Conservation (phyloP, 2,888 invertebrate genomes). For the Andrena bucephala region DNA sequence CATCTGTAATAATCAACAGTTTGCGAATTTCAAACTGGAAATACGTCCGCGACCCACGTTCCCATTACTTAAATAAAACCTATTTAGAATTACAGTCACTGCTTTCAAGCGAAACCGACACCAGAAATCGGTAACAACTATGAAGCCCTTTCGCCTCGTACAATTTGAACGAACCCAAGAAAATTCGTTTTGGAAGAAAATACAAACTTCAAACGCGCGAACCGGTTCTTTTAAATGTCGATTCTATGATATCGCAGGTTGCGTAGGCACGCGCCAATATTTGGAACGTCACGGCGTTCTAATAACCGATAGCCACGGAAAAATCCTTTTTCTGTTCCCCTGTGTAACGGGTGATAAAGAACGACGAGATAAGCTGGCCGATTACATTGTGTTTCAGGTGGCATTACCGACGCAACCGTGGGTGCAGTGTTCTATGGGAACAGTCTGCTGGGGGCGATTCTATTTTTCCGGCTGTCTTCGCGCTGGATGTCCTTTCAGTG, state of each 20-base stretch:
- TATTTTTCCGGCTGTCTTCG: conserved; percentile 81
- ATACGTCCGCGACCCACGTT: no score
- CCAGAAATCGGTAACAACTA: no score
- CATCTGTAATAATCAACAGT: no score
- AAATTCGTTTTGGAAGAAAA: neutral
- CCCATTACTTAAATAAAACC: no score
- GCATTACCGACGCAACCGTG: conserved; percentile 80
- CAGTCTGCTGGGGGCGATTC: conserved; percentile 76
- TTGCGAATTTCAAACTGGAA: no score
- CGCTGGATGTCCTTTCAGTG: conserved; percentile 80
- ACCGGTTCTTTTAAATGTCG: neutral
- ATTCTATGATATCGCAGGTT: neutral
- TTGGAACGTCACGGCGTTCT: neutral
- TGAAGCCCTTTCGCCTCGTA: no score
- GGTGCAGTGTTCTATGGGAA: conserved; percentile 84
- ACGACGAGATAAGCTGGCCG: neutral
- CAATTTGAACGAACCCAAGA: no score
- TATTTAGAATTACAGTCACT: no score
- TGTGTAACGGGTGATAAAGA: neutral
- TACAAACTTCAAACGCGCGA: no score
- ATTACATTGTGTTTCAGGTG: conserved; percentile 73
- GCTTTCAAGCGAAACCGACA: no score
- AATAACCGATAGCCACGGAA: neutral
- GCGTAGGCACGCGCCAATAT: neutral
- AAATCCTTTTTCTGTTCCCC: neutral